Base-by-base conservation (phyloP, 2,113 vertebrate species). In the Varanus salvator region DNA sequence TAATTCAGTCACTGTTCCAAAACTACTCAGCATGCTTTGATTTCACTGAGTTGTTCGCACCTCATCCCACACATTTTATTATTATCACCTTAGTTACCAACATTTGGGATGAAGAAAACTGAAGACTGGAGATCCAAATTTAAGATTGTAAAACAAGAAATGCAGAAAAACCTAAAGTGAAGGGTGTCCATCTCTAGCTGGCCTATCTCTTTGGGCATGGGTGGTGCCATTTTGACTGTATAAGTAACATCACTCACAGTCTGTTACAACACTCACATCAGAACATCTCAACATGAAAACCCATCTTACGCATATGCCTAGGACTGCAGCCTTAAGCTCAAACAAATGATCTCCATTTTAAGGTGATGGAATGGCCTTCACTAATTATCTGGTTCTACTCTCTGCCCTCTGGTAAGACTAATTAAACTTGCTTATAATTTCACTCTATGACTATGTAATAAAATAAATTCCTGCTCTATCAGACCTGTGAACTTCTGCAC, bases 401-500 rank as follows among this genome's bases (percentile, higher is more conserved):
- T 64, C 12, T 31, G 38, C 69, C 21, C 31, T 68, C 14, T 44
- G 31, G 57, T 12, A 50, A 14, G 25, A 38, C 14, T 78, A 15
- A 52, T 78, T 78, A 87, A 87, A 48, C 29, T 5, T 57, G 31
- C 52, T 87, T 87, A 78, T 68, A 78, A 66, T 87, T 87, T 48
- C 44, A 77, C 75, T 17, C 74, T 78, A n/a, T 48, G 44, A 57
- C 71, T 66, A 27, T 68, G 80, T 64, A 87, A 74, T 85, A 0
- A 60, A 71, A 64, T 81, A 90, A 86, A 85, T 34, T 27, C 68
- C 15, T 77, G 78, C 50, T n/a, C 38, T 69, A 72, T 38, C 25
- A 69, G 50, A 68, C 57, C 31, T 77, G 60, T 75, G 74, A 89
- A 86, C 89, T 91, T 91, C 80, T 90, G 25, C 27, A 72, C 71